phyloP scores from a whole-genome alignment of 2,113 vertebrate genomes.

The Pluvianellus socialis region DNA sequence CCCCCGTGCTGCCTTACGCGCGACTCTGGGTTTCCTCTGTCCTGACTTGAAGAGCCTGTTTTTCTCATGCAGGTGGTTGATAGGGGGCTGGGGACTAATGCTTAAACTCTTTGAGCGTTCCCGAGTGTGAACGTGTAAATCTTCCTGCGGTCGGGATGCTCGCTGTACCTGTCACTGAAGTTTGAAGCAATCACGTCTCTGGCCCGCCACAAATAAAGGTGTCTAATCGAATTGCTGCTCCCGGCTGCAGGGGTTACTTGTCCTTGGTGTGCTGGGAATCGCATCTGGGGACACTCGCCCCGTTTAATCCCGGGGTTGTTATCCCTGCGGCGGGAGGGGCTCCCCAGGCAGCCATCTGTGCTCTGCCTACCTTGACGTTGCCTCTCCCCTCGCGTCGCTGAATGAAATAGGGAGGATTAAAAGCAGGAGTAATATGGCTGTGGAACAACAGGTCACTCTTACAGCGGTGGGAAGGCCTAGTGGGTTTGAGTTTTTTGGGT shows the following conservation, averaged over 20 bases:
- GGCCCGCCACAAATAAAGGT: background rate
- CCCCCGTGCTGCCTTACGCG: rapidly evolving
- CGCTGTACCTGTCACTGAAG: background rate
- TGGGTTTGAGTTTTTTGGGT: background rate
- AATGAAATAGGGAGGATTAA: background rate
- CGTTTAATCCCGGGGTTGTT: background rate
- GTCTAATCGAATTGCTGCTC: background rate
- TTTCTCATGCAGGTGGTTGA: background rate
- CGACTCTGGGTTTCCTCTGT: background rate
- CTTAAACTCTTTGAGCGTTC: background rate
- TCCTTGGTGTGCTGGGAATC: background rate
- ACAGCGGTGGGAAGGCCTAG: background rate
- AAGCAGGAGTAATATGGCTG: background rate
- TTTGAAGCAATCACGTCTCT: background rate
- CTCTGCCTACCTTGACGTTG: background rate
- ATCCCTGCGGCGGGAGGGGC: background rate
- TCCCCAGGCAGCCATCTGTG: background rate
- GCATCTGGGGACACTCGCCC: rapidly evolving
- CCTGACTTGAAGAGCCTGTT: background rate
- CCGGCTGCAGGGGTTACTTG: background rate
- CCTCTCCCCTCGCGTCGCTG: background rate
- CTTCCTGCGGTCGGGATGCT: background rate
- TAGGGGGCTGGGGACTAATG: background rate
- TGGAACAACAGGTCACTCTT: background rate
- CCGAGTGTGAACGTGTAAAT: rapidly evolving